Percentiles rank a stretch among this genome's conserved stretches.
These are phyloP conservation scores for Ochropleura plecta DNA, from an alignment of 2,888 invertebrate genomes.

Conservation along the genomic window DNA sequence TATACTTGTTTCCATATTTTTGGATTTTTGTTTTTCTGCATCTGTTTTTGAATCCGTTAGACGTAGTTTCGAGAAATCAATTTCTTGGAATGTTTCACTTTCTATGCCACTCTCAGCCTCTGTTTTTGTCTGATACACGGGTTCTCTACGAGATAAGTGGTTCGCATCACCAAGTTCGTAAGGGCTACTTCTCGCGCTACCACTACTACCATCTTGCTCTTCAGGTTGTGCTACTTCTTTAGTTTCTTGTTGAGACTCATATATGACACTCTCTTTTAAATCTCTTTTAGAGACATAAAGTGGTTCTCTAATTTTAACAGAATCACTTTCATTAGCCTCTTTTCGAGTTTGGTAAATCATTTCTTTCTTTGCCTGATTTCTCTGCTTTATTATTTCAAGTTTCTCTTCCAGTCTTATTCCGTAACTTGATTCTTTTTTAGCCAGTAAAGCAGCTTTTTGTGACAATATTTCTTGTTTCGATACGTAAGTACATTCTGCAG, in stretches of 20 bases:
- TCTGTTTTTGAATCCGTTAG: conserved; percentile 88
- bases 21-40: conserved; percentile 86
- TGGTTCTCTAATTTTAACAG: conserved; percentile 86
- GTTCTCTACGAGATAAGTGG: conserved; percentile 87
- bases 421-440: conserved; percentile 85
- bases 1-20: conserved; percentile 81
- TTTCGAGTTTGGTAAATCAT: conserved; percentile 89
- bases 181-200: conserved; percentile 85
- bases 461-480: conserved; percentile 88
- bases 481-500: conserved; percentile 88
- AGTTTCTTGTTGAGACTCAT: conserved; percentile 88
- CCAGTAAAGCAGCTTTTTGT: conserved; percentile 87
- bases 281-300: conserved; percentile 89
- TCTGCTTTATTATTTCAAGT: conserved; percentile 88
- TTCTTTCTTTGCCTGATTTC: conserved; percentile 89
- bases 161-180: conserved; percentile 89
- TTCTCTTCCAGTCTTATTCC: conserved; percentile 86
- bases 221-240: conserved; percentile 77
- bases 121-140: conserved; percentile 85
- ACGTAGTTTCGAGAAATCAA: conserved; percentile 88
- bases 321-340: conserved; percentile 87
- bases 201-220: conserved; percentile 70
- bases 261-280: conserved; percentile 88
- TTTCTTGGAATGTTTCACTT: conserved; percentile 85
- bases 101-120: conserved; percentile 78